Conservation (phyloP, 2,797 vertebrate genomes). For the Pterois miles region DNA sequence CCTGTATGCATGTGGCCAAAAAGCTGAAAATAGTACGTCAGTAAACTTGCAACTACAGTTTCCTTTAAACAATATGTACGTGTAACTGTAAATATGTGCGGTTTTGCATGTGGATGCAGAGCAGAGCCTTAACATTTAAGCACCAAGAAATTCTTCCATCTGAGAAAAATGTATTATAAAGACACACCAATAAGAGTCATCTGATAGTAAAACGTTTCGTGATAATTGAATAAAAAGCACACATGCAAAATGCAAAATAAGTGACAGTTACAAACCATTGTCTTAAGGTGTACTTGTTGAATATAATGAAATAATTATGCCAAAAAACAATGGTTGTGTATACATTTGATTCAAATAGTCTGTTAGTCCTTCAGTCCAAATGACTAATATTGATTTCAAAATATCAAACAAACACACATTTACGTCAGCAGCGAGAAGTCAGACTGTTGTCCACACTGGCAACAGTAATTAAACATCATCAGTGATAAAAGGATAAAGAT, state of each 20-base stretch:
- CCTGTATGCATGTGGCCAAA: slow-evolving; percentile 8
- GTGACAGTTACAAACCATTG: slow-evolving; percentile 31
- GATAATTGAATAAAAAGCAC: slow-evolving; percentile 23
- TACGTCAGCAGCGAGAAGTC: slow-evolving; percentile 76
- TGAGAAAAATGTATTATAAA: slow-evolving; percentile 39
- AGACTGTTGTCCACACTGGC: slow-evolving; percentile 58
- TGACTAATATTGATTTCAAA: slow-evolving; percentile 52
- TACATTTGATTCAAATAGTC: slow-evolving; percentile 44
- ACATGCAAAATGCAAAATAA: slow-evolving; percentile 36
- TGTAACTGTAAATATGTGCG: slow-evolving; percentile 3
- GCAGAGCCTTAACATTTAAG: slow-evolving; percentile 36
- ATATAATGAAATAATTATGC: slow-evolving; percentile 29
- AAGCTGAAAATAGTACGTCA: slow-evolving; percentile 10
- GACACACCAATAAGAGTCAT: slow-evolving; percentile 24
- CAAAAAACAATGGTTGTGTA: slow-evolving; percentile 24
- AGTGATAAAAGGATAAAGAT: slow-evolving; percentile 50
- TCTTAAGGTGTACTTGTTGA: slow-evolving; percentile 3
- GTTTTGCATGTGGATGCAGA: slow-evolving; percentile 5
- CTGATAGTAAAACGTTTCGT: slow-evolving; percentile 16
- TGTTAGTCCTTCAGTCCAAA: slow-evolving; percentile 52
- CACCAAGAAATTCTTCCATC: slow-evolving; percentile 45
- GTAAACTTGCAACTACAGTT: slow-evolving; percentile 14
- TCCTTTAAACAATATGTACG: slow-evolving; percentile 9
- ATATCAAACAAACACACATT: slow-evolving; percentile 63
- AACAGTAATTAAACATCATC: slow-evolving; percentile 58